phyloP scores from a whole-genome alignment of 2,113 vertebrate species.

The Ramphastos sulfuratus region DNA sequence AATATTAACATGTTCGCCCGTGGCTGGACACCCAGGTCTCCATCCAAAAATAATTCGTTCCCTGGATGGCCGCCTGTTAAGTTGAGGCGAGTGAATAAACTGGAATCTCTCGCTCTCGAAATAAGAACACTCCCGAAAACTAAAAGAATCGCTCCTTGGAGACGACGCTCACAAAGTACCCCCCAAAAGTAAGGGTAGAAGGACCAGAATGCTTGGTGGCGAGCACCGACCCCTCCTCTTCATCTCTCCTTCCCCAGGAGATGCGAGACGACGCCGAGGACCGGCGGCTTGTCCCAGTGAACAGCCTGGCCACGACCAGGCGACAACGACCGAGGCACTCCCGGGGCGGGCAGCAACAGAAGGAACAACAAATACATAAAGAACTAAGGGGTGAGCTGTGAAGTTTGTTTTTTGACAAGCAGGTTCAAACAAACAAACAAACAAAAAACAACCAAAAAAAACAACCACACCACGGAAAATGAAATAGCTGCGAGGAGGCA shows the following conservation, averaged over 20 bases:
- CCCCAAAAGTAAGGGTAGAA: not conserved
- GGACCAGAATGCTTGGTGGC: not conserved
- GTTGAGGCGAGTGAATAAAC: not conserved
- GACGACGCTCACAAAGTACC: not conserved
- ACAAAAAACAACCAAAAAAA: no score
- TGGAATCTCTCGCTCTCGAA: not conserved
- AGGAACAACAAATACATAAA: accelerated
- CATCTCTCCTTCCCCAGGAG: not conserved
- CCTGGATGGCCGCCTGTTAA: not conserved
- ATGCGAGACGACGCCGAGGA: not conserved
- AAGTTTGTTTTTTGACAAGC: not conserved
- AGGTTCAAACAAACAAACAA: no score
- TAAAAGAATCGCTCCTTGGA: not conserved
- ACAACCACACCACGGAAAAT: no score
- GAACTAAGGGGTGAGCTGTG: not conserved
- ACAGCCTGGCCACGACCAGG: not conserved
- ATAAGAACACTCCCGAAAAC: not conserved
- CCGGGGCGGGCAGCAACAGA: not conserved
- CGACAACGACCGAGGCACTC: no score
- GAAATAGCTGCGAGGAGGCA: not conserved
- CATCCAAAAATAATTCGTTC: constrained; percentile 4
- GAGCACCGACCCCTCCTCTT: not conserved
- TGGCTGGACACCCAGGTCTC: not conserved
- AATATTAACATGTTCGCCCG: not conserved
- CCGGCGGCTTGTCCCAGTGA: not conserved